Evolutionary conservation across 2,888 invertebrate genomes (phyloP).

Genomic region (Prosapia bicincta): DNA sequence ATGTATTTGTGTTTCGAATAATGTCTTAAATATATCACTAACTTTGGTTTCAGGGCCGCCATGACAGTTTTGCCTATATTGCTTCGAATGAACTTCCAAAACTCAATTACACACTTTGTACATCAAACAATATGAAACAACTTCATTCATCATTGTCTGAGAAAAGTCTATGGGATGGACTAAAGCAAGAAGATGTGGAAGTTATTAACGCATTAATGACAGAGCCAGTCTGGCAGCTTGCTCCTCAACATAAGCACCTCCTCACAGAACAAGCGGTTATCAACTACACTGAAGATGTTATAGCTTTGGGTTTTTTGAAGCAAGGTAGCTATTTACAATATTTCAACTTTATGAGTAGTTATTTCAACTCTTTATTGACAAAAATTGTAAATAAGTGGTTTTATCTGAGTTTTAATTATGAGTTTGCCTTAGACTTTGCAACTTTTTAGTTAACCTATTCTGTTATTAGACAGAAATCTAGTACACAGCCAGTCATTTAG

Average conservation of each 20-base stretch:
- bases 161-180: slow-evolving; percentile 78
- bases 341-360: too few relatives aligned
- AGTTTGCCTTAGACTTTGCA: too few relatives aligned
- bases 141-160: slow-evolving; percentile 75
- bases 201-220: slow-evolving; percentile 71
- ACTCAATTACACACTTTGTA: slow-evolving; percentile 82
- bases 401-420: too few relatives aligned
- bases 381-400: neutral
- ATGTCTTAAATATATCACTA: too few relatives aligned
- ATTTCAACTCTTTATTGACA: slow-evolving; percentile 50
- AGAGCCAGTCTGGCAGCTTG: slow-evolving; percentile 86
- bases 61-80: slow-evolving; percentile 76
- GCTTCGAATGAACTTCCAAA: slow-evolving; percentile 66
- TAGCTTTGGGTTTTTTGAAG: slow-evolving; percentile 70
- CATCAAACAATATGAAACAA: slow-evolving; percentile 71
- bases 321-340: too few relatives aligned
- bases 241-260: slow-evolving; percentile 62
- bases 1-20: too few relatives aligned
- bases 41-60: slow-evolving; percentile 70
- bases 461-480: too few relatives aligned
- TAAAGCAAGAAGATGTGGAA: slow-evolving; percentile 69
- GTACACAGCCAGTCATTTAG: too few relatives aligned
- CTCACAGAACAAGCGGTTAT: slow-evolving; percentile 67
- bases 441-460: too few relatives aligned
- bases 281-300: slow-evolving; percentile 80